These are phyloP conservation scores for Cacatua alba DNA, from an alignment of 2,113 vertebrate species.

Conservation along the genomic window DNA sequence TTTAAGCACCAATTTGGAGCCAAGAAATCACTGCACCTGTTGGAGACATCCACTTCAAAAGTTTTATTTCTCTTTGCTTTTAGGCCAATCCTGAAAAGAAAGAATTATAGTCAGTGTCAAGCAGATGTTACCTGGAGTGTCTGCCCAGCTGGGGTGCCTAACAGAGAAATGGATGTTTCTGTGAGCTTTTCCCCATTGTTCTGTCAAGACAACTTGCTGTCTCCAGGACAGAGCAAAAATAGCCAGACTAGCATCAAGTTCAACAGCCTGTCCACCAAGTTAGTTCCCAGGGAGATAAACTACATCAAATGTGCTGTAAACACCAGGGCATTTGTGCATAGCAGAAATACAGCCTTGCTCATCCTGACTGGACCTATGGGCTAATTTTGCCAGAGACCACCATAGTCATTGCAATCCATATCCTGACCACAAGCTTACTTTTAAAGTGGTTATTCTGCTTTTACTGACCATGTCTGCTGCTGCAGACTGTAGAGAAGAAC, in stretches of 20 bases:
- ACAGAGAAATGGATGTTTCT: slow-evolving; percentile 83
- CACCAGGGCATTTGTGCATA: neutral
- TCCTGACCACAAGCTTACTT: neutral
- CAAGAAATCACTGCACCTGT: neutral
- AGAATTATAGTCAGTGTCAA: neutral
- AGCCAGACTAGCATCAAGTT: neutral
- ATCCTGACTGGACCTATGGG: neutral
- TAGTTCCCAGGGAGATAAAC: neutral
- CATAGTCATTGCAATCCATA: neutral
- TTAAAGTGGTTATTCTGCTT: neutral
- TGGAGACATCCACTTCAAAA: neutral
- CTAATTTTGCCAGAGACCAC: neutral
- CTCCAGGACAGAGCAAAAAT: slow-evolving; percentile 70
- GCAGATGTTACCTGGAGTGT: slow-evolving; percentile 78
- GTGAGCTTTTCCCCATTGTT: slow-evolving; percentile 78
- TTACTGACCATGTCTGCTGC: neutral
- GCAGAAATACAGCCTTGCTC: neutral
- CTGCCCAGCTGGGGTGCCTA: slow-evolving; percentile 86
- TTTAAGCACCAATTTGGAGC: neutral
- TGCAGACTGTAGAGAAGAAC: neutral
- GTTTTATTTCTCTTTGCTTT: neutral
- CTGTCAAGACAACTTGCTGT: slow-evolving; percentile 84
- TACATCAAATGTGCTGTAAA: neutral
- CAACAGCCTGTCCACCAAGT: neutral
- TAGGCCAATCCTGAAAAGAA: neutral